phyloP scores from a whole-genome alignment of 2,113 vertebrate genomes.

The Varanus komodoensis region DNA sequence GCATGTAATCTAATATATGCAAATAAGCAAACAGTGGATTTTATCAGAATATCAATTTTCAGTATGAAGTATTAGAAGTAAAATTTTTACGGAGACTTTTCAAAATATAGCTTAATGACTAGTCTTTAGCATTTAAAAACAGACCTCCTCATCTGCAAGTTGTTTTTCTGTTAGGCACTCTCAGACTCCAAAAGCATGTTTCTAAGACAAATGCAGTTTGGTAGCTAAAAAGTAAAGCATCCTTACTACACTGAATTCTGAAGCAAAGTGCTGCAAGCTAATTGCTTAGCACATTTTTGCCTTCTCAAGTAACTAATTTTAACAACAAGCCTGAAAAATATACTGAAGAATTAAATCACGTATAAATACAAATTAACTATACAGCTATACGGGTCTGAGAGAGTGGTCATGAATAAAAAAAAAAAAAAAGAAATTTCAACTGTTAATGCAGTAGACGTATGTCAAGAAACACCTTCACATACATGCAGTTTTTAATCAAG shows the following conservation, averaged over 20 bases:
- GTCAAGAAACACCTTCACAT: constrained; percentile 79
- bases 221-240: constrained; percentile 71
- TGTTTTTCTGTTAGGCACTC: constrained; percentile 67
- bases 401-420: constrained; percentile 83
- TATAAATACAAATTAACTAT: constrained; percentile 79
- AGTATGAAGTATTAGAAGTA: constrained; percentile 81
- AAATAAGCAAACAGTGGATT: constrained; percentile 86
- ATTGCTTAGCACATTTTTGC: constrained; percentile 73
- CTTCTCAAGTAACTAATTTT: constrained; percentile 56
- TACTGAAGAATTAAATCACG: constrained; percentile 77
- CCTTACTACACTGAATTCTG: constrained; percentile 78
- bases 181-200: constrained; percentile 71
- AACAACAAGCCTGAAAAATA: constrained; percentile 74
- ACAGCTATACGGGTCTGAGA: constrained; percentile 83
- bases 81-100: constrained; percentile 71
- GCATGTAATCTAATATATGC: constrained; percentile 86
- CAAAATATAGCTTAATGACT: constrained; percentile 80
- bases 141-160: constrained; percentile 81
- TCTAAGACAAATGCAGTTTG: constrained; percentile 78
- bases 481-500: constrained; percentile 82
- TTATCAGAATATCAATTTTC: constrained; percentile 82
- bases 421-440: constrained; percentile 83
- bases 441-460: constrained; percentile 85
- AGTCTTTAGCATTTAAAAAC: constrained; percentile 79
- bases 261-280: constrained; percentile 75